A percentile compares a stretch with the other conserved stretches of the same genome.
Evolutionary conservation across 2,113 vertebrate genomes (phyloP).

Genomic region (Limanda limanda): DNA sequence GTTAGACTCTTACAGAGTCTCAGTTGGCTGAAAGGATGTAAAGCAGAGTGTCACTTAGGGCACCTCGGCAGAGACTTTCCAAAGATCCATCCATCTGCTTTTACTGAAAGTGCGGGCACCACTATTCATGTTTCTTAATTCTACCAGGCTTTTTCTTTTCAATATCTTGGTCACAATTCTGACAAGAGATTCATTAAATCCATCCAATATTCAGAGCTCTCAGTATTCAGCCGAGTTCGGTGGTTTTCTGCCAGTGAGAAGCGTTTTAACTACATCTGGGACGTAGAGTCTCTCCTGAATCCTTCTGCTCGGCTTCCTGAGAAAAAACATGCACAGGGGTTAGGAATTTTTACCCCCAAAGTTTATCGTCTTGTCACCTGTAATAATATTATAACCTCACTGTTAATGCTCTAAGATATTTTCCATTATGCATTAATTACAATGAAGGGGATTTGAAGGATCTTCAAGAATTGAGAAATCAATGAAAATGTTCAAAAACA

Average conservation of each 20-base stretch:
- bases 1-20: background rate
- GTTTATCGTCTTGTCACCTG: too few relatives aligned
- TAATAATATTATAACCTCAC: background rate
- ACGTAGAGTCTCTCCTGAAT: background rate
- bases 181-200: background rate
- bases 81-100: background rate
- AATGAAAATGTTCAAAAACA: too few relatives aligned
- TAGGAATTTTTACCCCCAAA: background rate
- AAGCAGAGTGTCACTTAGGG: background rate
- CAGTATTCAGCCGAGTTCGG: background rate
- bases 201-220: background rate
- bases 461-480: too few relatives aligned
- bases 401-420: background rate
- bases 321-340: background rate
- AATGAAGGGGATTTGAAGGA: background rate
- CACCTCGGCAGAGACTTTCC: background rate
- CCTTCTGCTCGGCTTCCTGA: background rate
- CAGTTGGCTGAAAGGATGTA: background rate
- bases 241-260: background rate
- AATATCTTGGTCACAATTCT: background rate
- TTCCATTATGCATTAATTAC: background rate
- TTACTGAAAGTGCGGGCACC: background rate
- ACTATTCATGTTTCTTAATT: background rate
- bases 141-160: background rate
- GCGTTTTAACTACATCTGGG: background rate